Conservation (phyloP, 2,113 vertebrate genomes). For the Dipodomys merriami region DNA sequence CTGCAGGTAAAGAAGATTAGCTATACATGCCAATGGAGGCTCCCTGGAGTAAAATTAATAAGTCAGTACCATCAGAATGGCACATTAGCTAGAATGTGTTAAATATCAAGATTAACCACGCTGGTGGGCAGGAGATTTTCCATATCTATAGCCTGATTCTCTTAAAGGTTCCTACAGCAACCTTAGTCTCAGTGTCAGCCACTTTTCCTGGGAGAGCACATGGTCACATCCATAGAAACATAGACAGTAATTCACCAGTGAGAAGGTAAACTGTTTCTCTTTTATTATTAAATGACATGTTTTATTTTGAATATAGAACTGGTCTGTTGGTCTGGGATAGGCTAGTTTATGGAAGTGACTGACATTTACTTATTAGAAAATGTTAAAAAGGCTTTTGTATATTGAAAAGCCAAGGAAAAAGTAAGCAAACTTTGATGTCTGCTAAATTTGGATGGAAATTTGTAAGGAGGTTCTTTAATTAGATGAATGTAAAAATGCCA, state of each 20-base stretch:
- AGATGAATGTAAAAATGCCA: conserved; percentile 12
- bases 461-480: neutral
- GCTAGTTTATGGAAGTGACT: conserved; percentile 39
- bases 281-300: conserved; percentile 31
- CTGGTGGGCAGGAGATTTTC: neutral
- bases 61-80: neutral
- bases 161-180: neutral
- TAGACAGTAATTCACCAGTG: neutral
- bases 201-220: conserved; percentile 3
- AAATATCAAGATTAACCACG: neutral
- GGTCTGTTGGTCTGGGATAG: conserved; percentile 1
- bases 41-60: neutral
- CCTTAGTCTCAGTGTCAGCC: neutral
- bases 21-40: neutral
- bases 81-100: neutral
- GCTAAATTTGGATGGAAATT: neutral
- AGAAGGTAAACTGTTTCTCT: neutral
- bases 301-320: conserved; percentile 53
- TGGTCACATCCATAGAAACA: neutral
- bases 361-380: conserved; percentile 48
- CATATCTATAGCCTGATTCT: neutral
- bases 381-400: neutral
- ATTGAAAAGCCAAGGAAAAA: conserved; percentile 36
- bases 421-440: conserved; percentile 41
- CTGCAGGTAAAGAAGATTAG: neutral